phyloP scores from a whole-genome alignment of 2,113 vertebrate species.

The Alethe diademata region DNA sequence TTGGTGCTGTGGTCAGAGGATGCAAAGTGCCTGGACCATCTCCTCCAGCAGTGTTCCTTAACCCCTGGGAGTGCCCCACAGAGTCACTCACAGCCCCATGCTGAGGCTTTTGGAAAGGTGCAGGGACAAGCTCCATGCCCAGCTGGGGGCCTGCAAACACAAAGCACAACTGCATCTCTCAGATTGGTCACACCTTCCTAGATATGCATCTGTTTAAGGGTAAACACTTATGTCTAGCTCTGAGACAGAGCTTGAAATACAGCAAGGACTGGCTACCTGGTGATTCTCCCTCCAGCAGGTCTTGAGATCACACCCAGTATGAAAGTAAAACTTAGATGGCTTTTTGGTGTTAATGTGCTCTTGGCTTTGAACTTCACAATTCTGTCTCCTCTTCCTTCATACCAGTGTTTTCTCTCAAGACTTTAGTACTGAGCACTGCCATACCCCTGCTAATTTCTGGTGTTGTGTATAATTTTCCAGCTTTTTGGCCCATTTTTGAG shows the following conservation, averaged over 20 bases:
- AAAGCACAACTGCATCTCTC: background rate
- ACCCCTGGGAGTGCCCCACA: background rate
- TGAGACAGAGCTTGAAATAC: background rate
- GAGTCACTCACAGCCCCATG: background rate
- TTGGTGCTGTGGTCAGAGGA: background rate
- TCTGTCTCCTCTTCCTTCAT: background rate
- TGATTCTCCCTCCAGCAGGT: background rate
- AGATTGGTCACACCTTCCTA: background rate
- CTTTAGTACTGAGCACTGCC: background rate
- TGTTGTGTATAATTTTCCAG: background rate
- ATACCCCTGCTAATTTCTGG: background rate
- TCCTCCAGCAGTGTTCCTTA: background rate
- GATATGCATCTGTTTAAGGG: background rate
- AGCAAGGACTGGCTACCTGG: background rate
- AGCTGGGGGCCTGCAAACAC: background rate
- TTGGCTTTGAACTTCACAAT: background rate
- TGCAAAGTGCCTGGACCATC: fast-evolving
- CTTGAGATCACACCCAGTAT: background rate
- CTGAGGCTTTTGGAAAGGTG: background rate
- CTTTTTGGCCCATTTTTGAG: background rate
- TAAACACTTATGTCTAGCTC: background rate
- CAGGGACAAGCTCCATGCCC: background rate
- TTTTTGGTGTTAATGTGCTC: background rate
- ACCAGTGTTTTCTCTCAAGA: background rate
- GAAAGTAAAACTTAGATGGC: background rate